phyloP scores from a whole-genome alignment of 92 coral and sea anemone genomes.

The Ricordea florida region DNA sequence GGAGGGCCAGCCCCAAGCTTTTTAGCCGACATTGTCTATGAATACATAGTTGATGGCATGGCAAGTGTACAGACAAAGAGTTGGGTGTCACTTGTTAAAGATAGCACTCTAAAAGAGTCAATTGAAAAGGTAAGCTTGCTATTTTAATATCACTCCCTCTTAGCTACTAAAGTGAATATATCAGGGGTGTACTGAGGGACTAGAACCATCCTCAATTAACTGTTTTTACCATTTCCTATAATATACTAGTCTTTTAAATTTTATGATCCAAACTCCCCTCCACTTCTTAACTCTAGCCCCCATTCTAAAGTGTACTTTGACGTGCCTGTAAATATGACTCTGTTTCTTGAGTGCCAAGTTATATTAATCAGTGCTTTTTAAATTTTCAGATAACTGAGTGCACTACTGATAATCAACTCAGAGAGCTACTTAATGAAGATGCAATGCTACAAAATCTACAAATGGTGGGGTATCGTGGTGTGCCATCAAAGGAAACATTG shows the following conservation, averaged over 20 bases:
- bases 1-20: conserved; percentile 62
- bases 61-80: conserved; percentile 41
- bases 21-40: conserved; percentile 43
- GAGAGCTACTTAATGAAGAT: conserved; percentile 52
- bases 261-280: too few relatives aligned
- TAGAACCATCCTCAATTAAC: too few relatives aligned
- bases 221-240: too few relatives aligned
- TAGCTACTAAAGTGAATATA: too few relatives aligned
- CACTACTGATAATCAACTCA: conserved; percentile 40
- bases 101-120: conserved; percentile 28
- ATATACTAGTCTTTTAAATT: too few relatives aligned
- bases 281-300: too few relatives aligned
- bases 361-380: too few relatives aligned
- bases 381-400: conserved; percentile 54
- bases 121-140: conserved; percentile 44
- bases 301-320: neutral
- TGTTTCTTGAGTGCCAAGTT: too few relatives aligned
- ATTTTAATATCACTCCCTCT: neutral
- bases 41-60: conserved; percentile 66
- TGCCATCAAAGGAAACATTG: conserved; percentile 56
- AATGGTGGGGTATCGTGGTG: conserved; percentile 50
- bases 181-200: too few relatives aligned
- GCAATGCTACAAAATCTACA: conserved; percentile 52
- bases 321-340: neutral
- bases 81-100: conserved; percentile 35